Percentiles rank a stretch among this genome's conserved stretches.
Conservation (phyloP, 2,797 vertebrate species). For the Tiaroga cobitis region DNA sequence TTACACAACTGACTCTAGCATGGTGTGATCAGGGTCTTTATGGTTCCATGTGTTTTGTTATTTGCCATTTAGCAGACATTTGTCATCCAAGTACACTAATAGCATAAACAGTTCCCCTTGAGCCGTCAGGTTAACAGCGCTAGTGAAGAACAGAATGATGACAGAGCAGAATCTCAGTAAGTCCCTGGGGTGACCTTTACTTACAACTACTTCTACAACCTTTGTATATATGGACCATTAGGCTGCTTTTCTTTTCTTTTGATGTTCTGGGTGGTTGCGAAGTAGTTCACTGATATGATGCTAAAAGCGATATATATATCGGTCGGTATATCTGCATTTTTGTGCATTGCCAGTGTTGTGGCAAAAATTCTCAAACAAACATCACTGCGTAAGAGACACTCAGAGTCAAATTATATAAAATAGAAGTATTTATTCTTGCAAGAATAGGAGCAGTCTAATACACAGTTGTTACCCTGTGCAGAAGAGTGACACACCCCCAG, state of each 20-base stretch:
- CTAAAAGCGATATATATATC: background rate
- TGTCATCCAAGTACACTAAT: constrained; percentile 30
- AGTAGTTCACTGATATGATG: background rate
- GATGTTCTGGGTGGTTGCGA: background rate
- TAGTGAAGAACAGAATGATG: constrained; percentile 26
- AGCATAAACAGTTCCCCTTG: constrained; percentile 14
- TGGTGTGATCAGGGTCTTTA: background rate
- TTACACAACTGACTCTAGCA: background rate
- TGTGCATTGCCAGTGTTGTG: background rate
- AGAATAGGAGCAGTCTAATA: no score
- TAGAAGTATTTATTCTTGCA: no score
- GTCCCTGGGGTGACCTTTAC: constrained; percentile 13
- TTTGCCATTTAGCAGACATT: constrained; percentile 36
- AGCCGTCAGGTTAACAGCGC: constrained; percentile 23
- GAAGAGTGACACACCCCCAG: no score
- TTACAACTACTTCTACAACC: constrained; percentile 15
- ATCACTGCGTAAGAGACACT: no score
- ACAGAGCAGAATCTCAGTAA: constrained; percentile 13
- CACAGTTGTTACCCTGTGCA: no score
- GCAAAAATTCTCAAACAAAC: no score
- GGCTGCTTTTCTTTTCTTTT: background rate
- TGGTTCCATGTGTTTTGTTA: background rate
- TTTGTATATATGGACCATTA: background rate
- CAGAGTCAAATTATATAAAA: no score
- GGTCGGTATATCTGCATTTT: background rate